Evolutionary conservation across 2,888 invertebrate species (phyloP).

Genomic region (Torymus texanus): DNA sequence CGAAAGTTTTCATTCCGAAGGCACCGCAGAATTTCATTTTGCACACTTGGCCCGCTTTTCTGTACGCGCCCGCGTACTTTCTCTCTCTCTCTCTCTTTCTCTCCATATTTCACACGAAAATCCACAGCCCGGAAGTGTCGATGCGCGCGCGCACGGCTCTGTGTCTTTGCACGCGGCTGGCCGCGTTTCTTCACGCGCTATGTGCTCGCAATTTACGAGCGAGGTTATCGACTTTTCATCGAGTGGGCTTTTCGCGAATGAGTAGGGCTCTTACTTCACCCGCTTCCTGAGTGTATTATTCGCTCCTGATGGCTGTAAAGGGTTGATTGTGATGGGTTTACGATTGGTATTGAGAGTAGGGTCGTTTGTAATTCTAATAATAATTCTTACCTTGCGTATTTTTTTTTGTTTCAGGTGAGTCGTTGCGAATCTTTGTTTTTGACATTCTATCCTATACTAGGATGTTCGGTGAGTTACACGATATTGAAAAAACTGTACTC

Average conservation of each 20-base stretch:
- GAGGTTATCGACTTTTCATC: constrained; percentile 45
- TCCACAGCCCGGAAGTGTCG: constrained; percentile 47
- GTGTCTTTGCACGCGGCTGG: neutral
- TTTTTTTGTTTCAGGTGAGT: no score
- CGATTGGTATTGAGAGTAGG: no score
- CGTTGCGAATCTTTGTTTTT: no score
- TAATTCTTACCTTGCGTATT: no score
- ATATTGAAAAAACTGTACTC: no score
- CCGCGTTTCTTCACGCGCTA: neutral
- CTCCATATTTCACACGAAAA: constrained; percentile 61
- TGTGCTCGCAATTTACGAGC: constrained; percentile 37
- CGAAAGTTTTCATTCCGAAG: constrained; percentile 54
- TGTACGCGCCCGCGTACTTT: constrained; percentile 35
- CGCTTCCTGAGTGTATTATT: neutral
- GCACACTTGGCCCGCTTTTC: constrained; percentile 29
- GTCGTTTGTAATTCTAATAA: no score
- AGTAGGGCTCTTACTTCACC: neutral
- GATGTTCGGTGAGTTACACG: no score
- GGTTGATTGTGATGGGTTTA: no score
- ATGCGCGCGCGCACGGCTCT: constrained; percentile 6
- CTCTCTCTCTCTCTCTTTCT: constrained; percentile 59
- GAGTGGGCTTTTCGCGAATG: constrained; percentile 26
- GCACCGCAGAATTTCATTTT: constrained; percentile 63
- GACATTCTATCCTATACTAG: no score
- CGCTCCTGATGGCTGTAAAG: no score